A percentile compares a stretch with the other conserved stretches of the same genome.
Evolutionary conservation across 2,888 invertebrate genomes (phyloP).

Genomic region (Silvanus unidentatus): DNA sequence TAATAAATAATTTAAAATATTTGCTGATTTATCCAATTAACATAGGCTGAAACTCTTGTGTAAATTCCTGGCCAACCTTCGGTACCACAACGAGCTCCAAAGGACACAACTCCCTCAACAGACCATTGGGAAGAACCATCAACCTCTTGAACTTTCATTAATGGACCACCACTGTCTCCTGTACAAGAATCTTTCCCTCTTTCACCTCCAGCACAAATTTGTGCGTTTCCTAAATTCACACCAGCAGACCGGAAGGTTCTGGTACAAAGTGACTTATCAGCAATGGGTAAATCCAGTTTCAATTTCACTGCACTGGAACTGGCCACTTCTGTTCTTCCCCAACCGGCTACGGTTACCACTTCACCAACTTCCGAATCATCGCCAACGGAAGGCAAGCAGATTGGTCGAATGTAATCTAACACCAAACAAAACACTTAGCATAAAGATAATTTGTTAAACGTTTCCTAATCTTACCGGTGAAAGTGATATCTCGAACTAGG

Average conservation of each 20-base stretch:
- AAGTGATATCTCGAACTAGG: slow-evolving; percentile 45
- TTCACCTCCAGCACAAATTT: slow-evolving; percentile 39
- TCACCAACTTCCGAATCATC: slow-evolving; percentile 32
- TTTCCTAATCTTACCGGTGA: slow-evolving; percentile 41
- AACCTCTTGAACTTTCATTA: slow-evolving; percentile 55
- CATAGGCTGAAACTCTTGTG: slow-evolving; percentile 42
- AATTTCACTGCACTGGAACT: slow-evolving; percentile 49
- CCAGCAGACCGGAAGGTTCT: slow-evolving; percentile 25
- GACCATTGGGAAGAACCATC: slow-evolving; percentile 52
- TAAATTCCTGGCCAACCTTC: slow-evolving; percentile 38
- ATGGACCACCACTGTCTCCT: slow-evolving; percentile 73
- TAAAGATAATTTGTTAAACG: neutral
- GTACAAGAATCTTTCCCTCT: slow-evolving; percentile 62
- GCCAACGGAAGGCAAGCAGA: slow-evolving; percentile 34
- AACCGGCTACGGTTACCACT: slow-evolving; percentile 40
- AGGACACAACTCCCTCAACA: slow-evolving; percentile 61
- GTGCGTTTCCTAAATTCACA: slow-evolving; percentile 25
- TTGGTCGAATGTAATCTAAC: slow-evolving; percentile 33
- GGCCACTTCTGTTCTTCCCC: slow-evolving; percentile 38
- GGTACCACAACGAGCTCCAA: slow-evolving; percentile 47
- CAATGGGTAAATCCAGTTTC: slow-evolving; percentile 57
- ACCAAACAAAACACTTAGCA: slow-evolving; percentile 8
- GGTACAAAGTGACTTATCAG: slow-evolving; percentile 49
- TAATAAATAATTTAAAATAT: neutral
- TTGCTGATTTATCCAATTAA: slow-evolving; percentile 57